Evolutionary conservation across 2,113 vertebrate genomes (phyloP).

Genomic region (Romanogobio albipinnatus): DNA sequence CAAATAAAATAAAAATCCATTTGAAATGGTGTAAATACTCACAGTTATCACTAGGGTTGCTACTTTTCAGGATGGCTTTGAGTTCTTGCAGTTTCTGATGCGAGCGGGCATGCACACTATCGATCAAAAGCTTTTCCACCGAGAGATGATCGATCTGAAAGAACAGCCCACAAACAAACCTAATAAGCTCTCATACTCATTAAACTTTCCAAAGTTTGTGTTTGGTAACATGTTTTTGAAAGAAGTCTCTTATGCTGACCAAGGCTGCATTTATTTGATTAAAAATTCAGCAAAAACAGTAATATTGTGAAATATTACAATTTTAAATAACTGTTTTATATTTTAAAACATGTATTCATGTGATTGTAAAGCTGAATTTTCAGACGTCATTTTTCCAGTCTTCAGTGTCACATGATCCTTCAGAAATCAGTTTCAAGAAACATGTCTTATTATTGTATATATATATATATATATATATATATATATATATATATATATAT

Average conservation of each 20-base stretch:
- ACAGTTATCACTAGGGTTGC: conserved; percentile 93
- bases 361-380: too few species aligned
- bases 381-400: not conserved
- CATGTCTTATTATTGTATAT: not conserved
- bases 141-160: conserved; percentile 95
- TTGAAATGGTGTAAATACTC: conserved; percentile 62
- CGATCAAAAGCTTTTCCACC: conserved; percentile 96
- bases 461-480: too few species aligned
- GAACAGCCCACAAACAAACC: conserved; percentile 38
- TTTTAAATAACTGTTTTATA: too few species aligned
- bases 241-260: not conserved
- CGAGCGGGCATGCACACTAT: conserved; percentile 94
- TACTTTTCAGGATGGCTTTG: conserved; percentile 91
- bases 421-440: not conserved
- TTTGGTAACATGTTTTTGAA: not conserved
- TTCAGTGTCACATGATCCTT: not conserved
- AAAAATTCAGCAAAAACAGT: too few species aligned
- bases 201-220: not conserved
- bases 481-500: too few species aligned
- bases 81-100: conserved; percentile 98
- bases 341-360: too few species aligned
- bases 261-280: too few species aligned
- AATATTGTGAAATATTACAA: too few species aligned
- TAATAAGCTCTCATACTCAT: not conserved
- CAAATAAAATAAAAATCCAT: too few species aligned